Conservation (phyloP, 2,797 vertebrate genomes). For the Poeciliopsis gracilis region DNA sequence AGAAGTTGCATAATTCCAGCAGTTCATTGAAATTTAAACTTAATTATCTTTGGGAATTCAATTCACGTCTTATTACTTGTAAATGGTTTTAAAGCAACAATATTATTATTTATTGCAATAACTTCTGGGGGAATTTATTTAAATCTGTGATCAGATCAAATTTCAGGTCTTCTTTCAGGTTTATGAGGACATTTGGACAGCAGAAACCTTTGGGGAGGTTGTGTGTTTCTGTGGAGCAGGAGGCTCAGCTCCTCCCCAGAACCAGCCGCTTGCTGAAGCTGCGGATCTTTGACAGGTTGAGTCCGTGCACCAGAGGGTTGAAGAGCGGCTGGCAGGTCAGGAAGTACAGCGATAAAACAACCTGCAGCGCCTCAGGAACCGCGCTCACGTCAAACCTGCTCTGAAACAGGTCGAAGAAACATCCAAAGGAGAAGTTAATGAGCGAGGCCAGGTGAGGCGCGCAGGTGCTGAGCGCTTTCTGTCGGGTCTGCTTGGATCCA, state of each 20-base stretch:
- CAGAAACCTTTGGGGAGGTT: too few relatives aligned
- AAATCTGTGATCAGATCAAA: too few relatives aligned
- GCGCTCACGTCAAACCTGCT: slow-evolving; percentile 42
- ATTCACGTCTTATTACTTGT: too few relatives aligned
- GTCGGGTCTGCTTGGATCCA: slow-evolving; percentile 30
- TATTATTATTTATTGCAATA: too few relatives aligned
- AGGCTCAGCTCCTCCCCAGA: background rate
- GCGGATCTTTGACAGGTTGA: slow-evolving; percentile 48
- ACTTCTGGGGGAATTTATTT: too few relatives aligned
- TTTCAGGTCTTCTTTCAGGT: too few relatives aligned
- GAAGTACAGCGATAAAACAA: slow-evolving; percentile 53
- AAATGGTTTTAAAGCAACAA: too few relatives aligned
- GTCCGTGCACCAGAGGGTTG: slow-evolving; percentile 52
- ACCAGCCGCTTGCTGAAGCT: background rate
- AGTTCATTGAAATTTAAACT: too few relatives aligned
- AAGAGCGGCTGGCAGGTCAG: slow-evolving; percentile 48
- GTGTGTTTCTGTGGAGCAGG: too few relatives aligned
- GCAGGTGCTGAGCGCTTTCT: slow-evolving; percentile 50
- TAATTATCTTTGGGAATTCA: too few relatives aligned
- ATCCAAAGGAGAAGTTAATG: slow-evolving; percentile 31
- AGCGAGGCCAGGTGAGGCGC: slow-evolving; percentile 53
- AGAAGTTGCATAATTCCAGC: background rate
- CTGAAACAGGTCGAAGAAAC: slow-evolving; percentile 51
- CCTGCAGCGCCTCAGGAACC: background rate
- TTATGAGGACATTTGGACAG: too few relatives aligned